Conservation (phyloP, 2,888 invertebrate genomes). For the Hyposoter dolosus region DNA sequence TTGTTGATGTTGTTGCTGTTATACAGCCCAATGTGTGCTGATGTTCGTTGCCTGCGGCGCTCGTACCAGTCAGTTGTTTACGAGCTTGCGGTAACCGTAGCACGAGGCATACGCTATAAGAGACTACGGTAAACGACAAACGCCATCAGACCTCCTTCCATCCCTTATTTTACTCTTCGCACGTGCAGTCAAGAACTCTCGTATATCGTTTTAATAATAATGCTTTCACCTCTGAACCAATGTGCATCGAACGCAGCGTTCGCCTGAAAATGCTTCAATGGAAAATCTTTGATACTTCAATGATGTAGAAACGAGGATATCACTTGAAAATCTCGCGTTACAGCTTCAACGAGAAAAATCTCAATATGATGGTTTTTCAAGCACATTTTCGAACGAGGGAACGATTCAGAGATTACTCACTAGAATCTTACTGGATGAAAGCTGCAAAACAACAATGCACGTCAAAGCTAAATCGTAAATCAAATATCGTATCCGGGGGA, state of each 20-base stretch:
- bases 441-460: neutral
- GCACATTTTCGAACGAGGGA: neutral
- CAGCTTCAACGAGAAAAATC: neutral
- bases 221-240: conserved; percentile 24
- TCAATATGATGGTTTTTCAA: neutral
- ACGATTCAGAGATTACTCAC: neutral
- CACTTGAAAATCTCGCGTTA: neutral
- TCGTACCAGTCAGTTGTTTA: conserved; percentile 64
- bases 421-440: neutral
- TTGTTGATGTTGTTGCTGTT: conserved; percentile 11
- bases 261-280: conserved; percentile 3
- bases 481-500: neutral
- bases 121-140: conserved; percentile 65
- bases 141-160: conserved; percentile 14
- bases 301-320: neutral
- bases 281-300: neutral
- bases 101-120: conserved; percentile 50
- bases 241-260: neutral
- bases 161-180: conserved; percentile 36
- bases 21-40: conserved; percentile 28
- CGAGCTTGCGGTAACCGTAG: conserved; percentile 61
- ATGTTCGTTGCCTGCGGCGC: conserved; percentile 44
- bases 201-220: conserved; percentile 47
- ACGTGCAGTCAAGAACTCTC: conserved; percentile 39
- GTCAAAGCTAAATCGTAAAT: neutral